Evolutionary conservation across 2,113 vertebrate species (phyloP), one percentile per base, ranked within the genome.

Genomic region (Gorsachius goisagi): DNA sequence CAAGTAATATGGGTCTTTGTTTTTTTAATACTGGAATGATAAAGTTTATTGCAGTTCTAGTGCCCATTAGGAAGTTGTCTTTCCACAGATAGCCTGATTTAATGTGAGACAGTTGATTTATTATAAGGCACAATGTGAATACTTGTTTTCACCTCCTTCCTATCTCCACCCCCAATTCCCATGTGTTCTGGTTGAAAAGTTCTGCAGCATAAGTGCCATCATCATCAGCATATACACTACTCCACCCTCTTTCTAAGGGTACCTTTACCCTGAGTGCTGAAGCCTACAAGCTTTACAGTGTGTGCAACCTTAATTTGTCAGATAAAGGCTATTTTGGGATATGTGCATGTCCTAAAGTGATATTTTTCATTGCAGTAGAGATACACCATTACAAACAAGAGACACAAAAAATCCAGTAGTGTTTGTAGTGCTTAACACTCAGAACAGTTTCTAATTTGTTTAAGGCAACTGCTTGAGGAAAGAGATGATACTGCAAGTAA

Each of bases 21-120:
- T 88, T 78, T 96, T 79, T 85, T 21, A 76, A 82, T 87, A 73
- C 35, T 10, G 24, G 27, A 93, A 66, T 86, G 30, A 88, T 85
- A 39, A 60, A 30, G 37, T 69, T 91, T 52, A 50, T 77, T 81
- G 79, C 37, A 9, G 7, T 88, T 93, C 79, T 88, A 93, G 41
- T 32, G 32, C 23, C 60, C 41, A 33, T 88, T 90, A 84, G 27
- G 37, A 91, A 84, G 47, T 21, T 81, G 63, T 9, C 33, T 83
- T 91, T 72, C n/a, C 71, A 60, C 56, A 68, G 33, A 95, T 49
- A 89, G 11, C 37, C 24, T 47, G n/a, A 69, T 89, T 88, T 89
- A 82, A 82, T 66, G 45, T 67, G 66, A 91, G 50, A 23, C n/a
- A 76, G 62, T 80, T 95, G 89, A 94, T 96, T 94, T 95, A 93